A percentile compares a stretch with the other conserved stretches of the same genome.
These are phyloP conservation scores for Natator depressus DNA, from an alignment of 2,113 vertebrate genomes.

Conservation along the genomic window DNA sequence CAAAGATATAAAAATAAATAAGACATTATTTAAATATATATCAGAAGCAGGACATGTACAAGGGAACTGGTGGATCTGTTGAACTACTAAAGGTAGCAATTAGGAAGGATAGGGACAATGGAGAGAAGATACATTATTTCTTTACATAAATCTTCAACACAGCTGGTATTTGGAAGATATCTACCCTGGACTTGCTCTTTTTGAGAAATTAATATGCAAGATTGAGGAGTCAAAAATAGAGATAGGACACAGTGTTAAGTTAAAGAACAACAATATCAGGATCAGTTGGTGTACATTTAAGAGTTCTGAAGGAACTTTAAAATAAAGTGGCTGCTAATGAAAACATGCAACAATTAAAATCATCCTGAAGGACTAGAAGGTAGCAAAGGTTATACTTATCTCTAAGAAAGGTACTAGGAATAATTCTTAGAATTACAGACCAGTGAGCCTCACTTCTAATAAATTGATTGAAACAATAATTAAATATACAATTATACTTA, in stretches of 20 bases:
- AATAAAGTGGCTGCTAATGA: not conserved
- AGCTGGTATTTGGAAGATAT: not conserved
- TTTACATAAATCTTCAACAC: not conserved
- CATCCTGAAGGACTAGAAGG: not conserved
- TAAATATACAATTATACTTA: not conserved
- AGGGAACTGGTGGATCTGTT: not conserved
- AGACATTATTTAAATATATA: too few species aligned
- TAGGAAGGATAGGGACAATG: fast-evolving
- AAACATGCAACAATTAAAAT: not conserved
- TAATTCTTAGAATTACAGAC: not conserved
- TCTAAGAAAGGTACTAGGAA: not conserved
- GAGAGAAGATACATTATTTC: not conserved
- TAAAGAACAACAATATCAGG: not conserved
- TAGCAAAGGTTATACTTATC: not conserved
- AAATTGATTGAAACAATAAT: not conserved
- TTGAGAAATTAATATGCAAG: not conserved
- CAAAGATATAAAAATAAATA: too few species aligned
- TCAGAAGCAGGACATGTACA: too few species aligned
- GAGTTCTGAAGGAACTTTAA: not conserved
- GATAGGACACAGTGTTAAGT: not conserved
- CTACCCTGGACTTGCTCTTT: not conserved
- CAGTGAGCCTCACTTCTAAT: not conserved
- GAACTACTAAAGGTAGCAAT: not conserved
- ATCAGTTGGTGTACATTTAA: not conserved
- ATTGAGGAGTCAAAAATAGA: not conserved